Base-by-base conservation (phyloP, 2,888 invertebrate species). In the Acronicta aceris region DNA sequence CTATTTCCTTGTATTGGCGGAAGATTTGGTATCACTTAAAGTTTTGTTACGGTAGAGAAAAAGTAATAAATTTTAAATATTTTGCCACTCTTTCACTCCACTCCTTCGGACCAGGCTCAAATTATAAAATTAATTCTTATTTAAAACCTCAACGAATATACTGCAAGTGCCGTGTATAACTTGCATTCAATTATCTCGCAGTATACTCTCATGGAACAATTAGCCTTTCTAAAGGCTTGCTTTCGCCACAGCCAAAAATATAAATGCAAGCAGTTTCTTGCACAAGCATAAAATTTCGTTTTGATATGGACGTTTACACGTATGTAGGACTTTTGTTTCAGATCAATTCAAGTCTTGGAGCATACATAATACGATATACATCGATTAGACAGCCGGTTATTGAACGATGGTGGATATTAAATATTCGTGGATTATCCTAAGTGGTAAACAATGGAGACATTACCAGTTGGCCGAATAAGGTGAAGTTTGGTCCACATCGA, bases 361-460 rank as follows among this genome's bases (percentile, higher is more conserved):
- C 41, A 38, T 46, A 49, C 33, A 48, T 46, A 50, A 45, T 51
- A 58, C 30, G 51, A 50, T 47, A 33, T 45, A 64, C 53, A 53
- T 48, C 45, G 25, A 42, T 51, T 53, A 61, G 45, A 52, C 54
- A 49, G 59, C 43, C 36, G 47, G 45, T 62, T 71, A 64, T 73
- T 67, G 64, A 74, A 76, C 58, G 75, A 70, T 73, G 69, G 59
- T 63, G 57, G 66, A 58, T 73, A 74, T 71, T 74, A 82, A 81
- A 81, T 81, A 83, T 84, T 85, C 74, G 76, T 76, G 83, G 82
- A 87, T 89, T 85, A 88, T 81, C 87, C 86, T 88, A 88, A 84
- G 81, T 76, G 81, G 87, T 86, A 82, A 89, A 93, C 94, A 94
- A 94, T 93, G 86, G 90, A 90, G 86, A 92, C 92, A 92, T 93